A percentile compares a stretch with the other conserved stretches of the same genome.
Conservation (phyloP, 2,888 invertebrate species). For the Platerodrilus igneus region DNA sequence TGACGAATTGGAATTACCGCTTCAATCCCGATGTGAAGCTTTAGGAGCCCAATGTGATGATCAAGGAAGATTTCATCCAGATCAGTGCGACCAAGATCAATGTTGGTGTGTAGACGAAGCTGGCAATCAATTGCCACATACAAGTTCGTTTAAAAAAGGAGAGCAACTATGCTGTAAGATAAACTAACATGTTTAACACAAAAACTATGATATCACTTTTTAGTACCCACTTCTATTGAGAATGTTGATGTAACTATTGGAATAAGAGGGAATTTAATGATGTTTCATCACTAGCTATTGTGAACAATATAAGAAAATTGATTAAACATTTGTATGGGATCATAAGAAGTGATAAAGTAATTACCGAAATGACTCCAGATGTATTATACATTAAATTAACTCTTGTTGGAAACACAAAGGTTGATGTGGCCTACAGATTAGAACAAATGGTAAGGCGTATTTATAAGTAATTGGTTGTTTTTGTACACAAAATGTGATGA, state of each 20-base stretch:
- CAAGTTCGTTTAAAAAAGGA: conserved; percentile 57
- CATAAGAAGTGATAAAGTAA: conserved; percentile 50
- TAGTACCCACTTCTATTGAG: conserved; percentile 68
- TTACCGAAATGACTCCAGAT: conserved; percentile 52
- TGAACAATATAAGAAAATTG: conserved; percentile 48
- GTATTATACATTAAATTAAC: conserved; percentile 57
- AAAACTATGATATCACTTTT: conserved; percentile 26
- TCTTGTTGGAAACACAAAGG: conserved; percentile 67
- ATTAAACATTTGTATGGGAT: conserved; percentile 48
- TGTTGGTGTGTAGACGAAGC: conserved; percentile 90
- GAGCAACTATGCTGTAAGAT: conserved; percentile 55
- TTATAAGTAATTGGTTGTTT: no score
- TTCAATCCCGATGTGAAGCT: conserved; percentile 48
- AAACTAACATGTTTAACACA: not conserved
- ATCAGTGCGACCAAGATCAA: conserved; percentile 65
- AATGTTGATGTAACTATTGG: conserved; percentile 72
- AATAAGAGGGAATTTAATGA: conserved; percentile 60
- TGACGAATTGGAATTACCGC: conserved; percentile 35
- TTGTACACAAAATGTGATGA: not conserved
- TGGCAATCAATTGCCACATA: conserved; percentile 62
- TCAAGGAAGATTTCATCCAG: conserved; percentile 67
- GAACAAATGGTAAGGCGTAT: conserved; percentile 64
- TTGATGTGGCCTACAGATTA: conserved; percentile 73
- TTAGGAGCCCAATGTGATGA: conserved; percentile 58
- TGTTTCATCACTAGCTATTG: conserved; percentile 49